phyloP scores from a whole-genome alignment of 2,888 invertebrate genomes.

The Plusia festucae region DNA sequence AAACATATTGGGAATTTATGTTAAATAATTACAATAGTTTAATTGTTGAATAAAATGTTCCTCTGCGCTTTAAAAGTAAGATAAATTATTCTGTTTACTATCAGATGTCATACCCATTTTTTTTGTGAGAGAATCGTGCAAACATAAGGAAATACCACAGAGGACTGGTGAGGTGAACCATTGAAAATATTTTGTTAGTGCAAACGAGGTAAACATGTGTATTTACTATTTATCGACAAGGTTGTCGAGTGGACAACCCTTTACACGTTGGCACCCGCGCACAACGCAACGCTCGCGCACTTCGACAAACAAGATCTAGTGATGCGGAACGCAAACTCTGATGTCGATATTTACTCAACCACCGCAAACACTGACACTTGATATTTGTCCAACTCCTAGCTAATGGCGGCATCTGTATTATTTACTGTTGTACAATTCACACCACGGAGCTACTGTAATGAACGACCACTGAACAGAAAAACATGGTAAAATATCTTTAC shows the following conservation, averaged over 20 bases:
- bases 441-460: slow-evolving; percentile 82
- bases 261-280: slow-evolving; percentile 79
- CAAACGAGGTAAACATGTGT: slow-evolving; percentile 78
- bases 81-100: slow-evolving; percentile 43
- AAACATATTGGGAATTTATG: slow-evolving; percentile 81
- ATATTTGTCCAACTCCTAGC: slow-evolving; percentile 85
- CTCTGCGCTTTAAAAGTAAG: slow-evolving; percentile 46
- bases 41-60: slow-evolving; percentile 69
- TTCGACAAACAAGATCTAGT: slow-evolving; percentile 85
- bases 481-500: slow-evolving; percentile 52
- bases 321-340: slow-evolving; percentile 88
- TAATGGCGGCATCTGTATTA: slow-evolving; percentile 81
- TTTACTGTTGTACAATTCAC: slow-evolving; percentile 79
- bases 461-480: slow-evolving; percentile 66
- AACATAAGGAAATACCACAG: slow-evolving; percentile 44
- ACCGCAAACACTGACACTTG: slow-evolving; percentile 85
- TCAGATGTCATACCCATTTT: slow-evolving; percentile 33
- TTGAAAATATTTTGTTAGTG: slow-evolving; percentile 79
- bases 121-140: slow-evolving; percentile 19
- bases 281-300: slow-evolving; percentile 71
- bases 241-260: slow-evolving; percentile 84
- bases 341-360: slow-evolving; percentile 85
- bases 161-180: slow-evolving; percentile 63
- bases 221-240: slow-evolving; percentile 82
- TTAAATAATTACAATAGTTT: slow-evolving; percentile 79